These are phyloP conservation scores for Clunio marinus DNA, from an alignment of 2,888 invertebrate species.

Conservation along the genomic window DNA sequence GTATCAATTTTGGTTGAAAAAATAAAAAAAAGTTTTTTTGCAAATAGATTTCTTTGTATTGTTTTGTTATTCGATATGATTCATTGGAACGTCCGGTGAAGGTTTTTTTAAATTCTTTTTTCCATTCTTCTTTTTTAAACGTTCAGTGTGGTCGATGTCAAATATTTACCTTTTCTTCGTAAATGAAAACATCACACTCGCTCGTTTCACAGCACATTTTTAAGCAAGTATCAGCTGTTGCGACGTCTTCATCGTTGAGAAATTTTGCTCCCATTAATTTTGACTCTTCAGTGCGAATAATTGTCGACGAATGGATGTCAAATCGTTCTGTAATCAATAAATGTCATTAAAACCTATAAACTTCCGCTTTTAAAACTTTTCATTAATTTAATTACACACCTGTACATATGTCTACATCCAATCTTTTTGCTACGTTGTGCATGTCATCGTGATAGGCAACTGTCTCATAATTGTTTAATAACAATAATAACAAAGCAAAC, in stretches of 20 bases:
- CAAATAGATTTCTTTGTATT: too few species aligned
- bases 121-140: too few species aligned
- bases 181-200: slow-evolving; percentile 85
- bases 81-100: slow-evolving; percentile 16
- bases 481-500: slow-evolving; percentile 16
- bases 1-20: too few species aligned
- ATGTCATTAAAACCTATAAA: neutral
- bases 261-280: slow-evolving; percentile 83
- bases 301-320: slow-evolving; percentile 81
- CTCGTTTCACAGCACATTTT: slow-evolving; percentile 82
- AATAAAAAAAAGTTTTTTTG: too few species aligned
- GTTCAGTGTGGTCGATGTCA: too few species aligned
- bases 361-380: neutral
- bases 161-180: slow-evolving; percentile 74
- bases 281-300: slow-evolving; percentile 86
- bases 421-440: slow-evolving; percentile 48
- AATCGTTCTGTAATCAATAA: slow-evolving; percentile 53
- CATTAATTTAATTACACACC: slow-evolving; percentile 43
- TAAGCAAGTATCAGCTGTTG: slow-evolving; percentile 75
- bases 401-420: slow-evolving; percentile 50
- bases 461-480: slow-evolving; percentile 24
- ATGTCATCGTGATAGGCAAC: slow-evolving; percentile 41
- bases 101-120: neutral
- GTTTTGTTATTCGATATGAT: neutral
- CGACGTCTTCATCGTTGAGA: slow-evolving; percentile 77